These are phyloP conservation scores for Helicoverpa zea DNA, from an alignment of 1,140 invertebrate species.

Conservation along the genomic window DNA sequence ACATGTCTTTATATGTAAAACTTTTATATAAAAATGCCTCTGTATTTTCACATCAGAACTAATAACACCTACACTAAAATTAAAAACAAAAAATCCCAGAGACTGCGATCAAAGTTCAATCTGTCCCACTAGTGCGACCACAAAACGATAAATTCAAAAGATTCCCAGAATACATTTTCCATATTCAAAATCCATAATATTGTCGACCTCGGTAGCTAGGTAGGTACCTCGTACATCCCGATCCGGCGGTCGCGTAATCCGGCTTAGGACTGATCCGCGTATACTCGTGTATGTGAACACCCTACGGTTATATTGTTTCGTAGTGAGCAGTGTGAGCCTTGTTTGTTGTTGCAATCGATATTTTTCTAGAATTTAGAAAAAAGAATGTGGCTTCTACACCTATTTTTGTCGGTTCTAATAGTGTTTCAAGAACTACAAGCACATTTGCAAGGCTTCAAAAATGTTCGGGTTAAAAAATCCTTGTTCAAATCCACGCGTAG, in stretches of 20 bases:
- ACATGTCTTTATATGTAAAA: no score
- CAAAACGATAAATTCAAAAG: constrained; percentile 44
- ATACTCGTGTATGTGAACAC: constrained; percentile 54
- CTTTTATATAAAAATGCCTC: no score
- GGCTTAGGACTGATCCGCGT: constrained; percentile 76
- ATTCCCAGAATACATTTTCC: constrained; percentile 45
- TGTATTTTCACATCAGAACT: background rate
- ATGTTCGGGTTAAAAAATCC: no score
- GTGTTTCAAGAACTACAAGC: no score
- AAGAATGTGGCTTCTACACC: background rate
- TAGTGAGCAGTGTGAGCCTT: constrained; percentile 4
- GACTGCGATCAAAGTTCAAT: background rate
- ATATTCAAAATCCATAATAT: constrained; percentile 73
- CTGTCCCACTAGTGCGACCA: constrained; percentile 11
- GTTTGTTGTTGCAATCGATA: background rate
- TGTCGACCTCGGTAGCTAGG: constrained; percentile 60
- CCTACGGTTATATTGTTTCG: constrained; percentile 45
- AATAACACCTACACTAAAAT: background rate
- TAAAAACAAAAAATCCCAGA: background rate
- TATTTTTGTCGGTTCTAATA: no score
- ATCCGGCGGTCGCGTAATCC: constrained; percentile 63
- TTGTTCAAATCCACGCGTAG: no score
- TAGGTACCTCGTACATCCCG: constrained; percentile 51
- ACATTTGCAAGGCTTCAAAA: no score
- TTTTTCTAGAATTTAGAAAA: background rate